These are phyloP conservation scores for Platorchestia sp. DNA, from an alignment of 1,140 invertebrate genomes.

Conservation along the genomic window DNA sequence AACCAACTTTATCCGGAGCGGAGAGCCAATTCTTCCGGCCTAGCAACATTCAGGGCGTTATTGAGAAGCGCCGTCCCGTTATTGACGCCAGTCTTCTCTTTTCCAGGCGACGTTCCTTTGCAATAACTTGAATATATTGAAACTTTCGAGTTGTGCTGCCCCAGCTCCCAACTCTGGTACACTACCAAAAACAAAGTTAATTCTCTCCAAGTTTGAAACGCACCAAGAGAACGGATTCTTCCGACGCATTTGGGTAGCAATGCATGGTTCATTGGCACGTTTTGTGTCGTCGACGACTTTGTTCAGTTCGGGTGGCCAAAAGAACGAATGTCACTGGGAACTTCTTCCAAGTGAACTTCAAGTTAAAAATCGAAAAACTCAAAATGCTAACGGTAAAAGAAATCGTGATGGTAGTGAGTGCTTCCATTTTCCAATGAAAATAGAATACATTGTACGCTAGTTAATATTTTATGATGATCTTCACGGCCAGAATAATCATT, in stretches of 20 bases:
- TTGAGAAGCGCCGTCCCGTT: slow-evolving; percentile 49
- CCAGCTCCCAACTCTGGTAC: not conserved
- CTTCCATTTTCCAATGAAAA: not conserved
- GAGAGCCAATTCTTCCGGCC: slow-evolving; percentile 43
- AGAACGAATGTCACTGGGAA: not conserved
- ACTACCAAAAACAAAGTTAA: not conserved
- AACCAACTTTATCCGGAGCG: slow-evolving; percentile 41
- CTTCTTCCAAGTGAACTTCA: not conserved
- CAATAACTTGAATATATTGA: slow-evolving; percentile 27
- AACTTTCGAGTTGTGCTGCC: slow-evolving; percentile 16
- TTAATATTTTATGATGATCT: not conserved
- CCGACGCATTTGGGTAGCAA: not conserved
- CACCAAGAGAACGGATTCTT: not conserved
- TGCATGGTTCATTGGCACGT: not conserved
- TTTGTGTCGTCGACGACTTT: not conserved
- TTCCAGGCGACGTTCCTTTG: slow-evolving; percentile 10
- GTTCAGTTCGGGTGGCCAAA: not conserved
- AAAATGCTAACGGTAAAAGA: not conserved
- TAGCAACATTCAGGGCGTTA: slow-evolving; percentile 47
- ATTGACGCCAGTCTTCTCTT: slow-evolving; percentile 43
- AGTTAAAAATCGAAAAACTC: not conserved
- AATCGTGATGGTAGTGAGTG: not conserved
- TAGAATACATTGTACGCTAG: not conserved
- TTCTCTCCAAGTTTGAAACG: slow-evolving; percentile 5
- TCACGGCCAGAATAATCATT: too few species aligned